These are phyloP conservation scores for Gobio occitaniae DNA, from an alignment of 2,797 vertebrate species.

Conservation along the genomic window DNA sequence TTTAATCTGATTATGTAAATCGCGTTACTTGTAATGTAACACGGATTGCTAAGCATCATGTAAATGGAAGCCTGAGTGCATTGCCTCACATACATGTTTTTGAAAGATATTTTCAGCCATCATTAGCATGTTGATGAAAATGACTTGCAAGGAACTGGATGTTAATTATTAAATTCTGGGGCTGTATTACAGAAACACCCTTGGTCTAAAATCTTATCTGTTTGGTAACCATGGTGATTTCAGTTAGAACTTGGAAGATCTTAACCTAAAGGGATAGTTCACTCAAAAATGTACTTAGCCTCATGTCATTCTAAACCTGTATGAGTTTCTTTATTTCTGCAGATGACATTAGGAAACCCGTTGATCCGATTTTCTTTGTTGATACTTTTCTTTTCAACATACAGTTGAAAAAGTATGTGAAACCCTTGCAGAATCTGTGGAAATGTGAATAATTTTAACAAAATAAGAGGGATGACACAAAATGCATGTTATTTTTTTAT, in stretches of 20 bases:
- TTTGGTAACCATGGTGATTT: slow-evolving; percentile 15
- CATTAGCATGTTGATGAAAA: not conserved
- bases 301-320: not conserved
- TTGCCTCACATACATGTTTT: not conserved
- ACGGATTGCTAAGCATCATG: not conserved
- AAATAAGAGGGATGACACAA: too few species aligned
- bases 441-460: too few species aligned
- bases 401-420: too few species aligned
- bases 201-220: slow-evolving; percentile 2
- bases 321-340: not conserved
- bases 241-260: not conserved
- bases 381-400: not conserved
- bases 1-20: not conserved
- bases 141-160: not conserved
- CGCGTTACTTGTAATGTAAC: not conserved
- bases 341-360: not conserved
- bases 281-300: not conserved
- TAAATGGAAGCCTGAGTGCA: not conserved
- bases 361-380: not conserved
- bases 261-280: not conserved
- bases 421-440: too few species aligned
- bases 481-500: too few species aligned
- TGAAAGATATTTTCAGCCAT: not conserved
- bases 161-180: not conserved
- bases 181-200: not conserved